Evolutionary conservation across 2,797 vertebrate species (phyloP).

Genomic region (Falco biarmicus): DNA sequence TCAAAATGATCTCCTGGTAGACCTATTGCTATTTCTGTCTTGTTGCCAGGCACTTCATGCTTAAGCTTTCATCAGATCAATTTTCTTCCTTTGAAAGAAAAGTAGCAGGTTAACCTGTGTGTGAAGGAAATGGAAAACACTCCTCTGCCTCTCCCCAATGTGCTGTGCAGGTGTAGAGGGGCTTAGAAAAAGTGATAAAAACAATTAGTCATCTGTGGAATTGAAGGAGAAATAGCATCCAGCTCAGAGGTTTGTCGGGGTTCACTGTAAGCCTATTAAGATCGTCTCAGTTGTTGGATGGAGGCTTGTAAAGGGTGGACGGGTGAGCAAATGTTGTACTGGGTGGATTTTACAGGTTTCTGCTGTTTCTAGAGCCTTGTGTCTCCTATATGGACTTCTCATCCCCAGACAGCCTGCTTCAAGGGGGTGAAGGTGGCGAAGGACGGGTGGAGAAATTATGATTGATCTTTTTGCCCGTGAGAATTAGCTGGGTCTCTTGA

Average conservation of each 20-base stretch:
- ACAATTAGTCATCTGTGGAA: not conserved
- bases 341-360: not conserved
- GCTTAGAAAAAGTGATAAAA: not conserved
- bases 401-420: not conserved
- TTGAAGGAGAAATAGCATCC: not conserved
- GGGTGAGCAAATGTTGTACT: not conserved
- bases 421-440: not conserved
- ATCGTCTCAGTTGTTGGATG: fast-evolving
- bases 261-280: not conserved
- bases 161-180: not conserved
- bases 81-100: slow-evolving; percentile 25
- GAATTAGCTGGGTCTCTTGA: not conserved
- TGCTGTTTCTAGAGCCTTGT: not conserved
- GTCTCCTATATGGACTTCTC: not conserved
- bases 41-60: slow-evolving; percentile 10
- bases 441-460: not conserved
- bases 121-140: not conserved
- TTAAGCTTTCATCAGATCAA: slow-evolving; percentile 37
- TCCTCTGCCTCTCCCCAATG: not conserved
- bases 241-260: not conserved
- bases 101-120: not conserved
- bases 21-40: not conserved
- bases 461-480: fast-evolving
- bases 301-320: not conserved
- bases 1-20: not conserved